Base-by-base conservation (phyloP, 2,888 invertebrate species). In the Nephrotoma guestfalica region DNA sequence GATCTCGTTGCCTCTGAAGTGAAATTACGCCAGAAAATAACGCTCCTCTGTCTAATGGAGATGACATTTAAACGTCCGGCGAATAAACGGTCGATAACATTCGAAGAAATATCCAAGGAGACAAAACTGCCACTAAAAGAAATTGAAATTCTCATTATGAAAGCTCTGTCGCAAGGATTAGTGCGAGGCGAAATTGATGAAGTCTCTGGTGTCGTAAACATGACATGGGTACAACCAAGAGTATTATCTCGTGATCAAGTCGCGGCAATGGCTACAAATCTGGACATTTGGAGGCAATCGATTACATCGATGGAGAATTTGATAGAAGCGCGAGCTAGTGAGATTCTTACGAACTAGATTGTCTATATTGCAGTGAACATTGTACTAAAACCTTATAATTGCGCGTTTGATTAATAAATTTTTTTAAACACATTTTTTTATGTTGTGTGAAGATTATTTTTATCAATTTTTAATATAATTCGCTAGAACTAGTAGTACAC, bases 71-170 rank as follows among this genome's bases (percentile, higher is more conserved):
- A 97, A 90, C 94, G 98, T 86, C 96, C 98, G 0, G 96, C 98
- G 0, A 97, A 97, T 86, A 95, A 97, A 88, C 93, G 96, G 87
- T 96, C 96, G 89, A 93, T 99, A 87, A 94, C 97, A 0, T 99
- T 99, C 92, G 93, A 94, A 0, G 98, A 99, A 91, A 98, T 99
- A 86, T 95, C 98, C 0, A 92, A 93, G 43, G 97, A 97, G 90
- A 97, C 98, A 4, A 94, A 96, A 88, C 92, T 99, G 87, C 96
- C 97, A 0, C 92, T 94, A 0, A 95, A 96, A 88, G 96, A 97
- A 90, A 97, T 99, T 30, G 99, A 99, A 90, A 93, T 98, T 88
- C 92, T 99, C 84, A 97, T 99, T 0, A 99, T 99, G 99, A 98
- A 98, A 92, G 99, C 99, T 0, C 91, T 99, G 41, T 97, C 99